Conservation (phyloP, 2,113 vertebrate genomes). For the Bos indicus region DNA sequence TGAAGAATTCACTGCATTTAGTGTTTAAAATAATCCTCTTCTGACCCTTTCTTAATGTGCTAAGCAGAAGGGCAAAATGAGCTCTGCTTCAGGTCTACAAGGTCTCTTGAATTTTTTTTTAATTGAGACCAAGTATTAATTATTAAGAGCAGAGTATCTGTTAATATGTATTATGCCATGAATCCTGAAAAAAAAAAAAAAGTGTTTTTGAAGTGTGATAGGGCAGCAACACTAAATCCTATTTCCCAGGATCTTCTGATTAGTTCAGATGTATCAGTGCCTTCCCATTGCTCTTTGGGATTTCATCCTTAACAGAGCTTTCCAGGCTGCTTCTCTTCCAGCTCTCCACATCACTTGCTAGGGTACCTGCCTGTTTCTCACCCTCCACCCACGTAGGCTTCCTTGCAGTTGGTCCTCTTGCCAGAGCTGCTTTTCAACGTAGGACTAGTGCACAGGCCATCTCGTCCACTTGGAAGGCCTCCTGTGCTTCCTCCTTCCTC, state of each 20-base stretch:
- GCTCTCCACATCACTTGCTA: not conserved
- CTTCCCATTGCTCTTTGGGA: constrained; percentile 33
- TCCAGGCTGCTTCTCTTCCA: not conserved
- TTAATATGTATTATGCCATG: not conserved
- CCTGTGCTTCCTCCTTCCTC: not conserved
- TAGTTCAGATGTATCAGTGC: constrained; percentile 35
- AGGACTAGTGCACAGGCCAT: not conserved
- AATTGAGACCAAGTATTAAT: not conserved
- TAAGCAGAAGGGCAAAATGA: not conserved
- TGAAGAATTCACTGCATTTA: not conserved
- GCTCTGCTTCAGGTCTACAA: not conserved
- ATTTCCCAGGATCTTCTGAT: constrained; percentile 50
- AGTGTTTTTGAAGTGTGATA: not conserved
- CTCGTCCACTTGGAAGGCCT: not conserved
- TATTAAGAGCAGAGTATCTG: not conserved
- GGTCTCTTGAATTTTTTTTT: not conserved
- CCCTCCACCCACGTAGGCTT: not conserved
- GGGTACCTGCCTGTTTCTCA: not conserved
- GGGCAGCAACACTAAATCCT: not conserved
- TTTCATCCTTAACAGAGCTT: constrained; percentile 18
- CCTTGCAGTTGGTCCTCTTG: not conserved
- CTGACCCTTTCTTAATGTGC: not conserved
- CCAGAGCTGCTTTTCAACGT: not conserved
- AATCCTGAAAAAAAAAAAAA: not conserved
- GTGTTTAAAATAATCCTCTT: not conserved